Conservation (phyloP, 2,113 vertebrate species). For the Hoplias malabaricus region DNA sequence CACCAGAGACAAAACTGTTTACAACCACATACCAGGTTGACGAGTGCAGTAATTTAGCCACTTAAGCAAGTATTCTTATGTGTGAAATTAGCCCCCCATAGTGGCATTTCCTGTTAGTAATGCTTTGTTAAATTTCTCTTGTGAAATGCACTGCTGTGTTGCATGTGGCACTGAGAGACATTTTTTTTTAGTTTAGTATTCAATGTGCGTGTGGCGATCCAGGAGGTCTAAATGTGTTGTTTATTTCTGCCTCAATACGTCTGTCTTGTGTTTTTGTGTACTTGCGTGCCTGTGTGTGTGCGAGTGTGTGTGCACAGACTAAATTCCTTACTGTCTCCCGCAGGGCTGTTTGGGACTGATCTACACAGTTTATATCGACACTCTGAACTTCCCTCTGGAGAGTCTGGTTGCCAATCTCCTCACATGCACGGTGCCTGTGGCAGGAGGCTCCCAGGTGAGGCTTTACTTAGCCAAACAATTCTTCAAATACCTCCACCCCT, state of each 20-base stretch:
- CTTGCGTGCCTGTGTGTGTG: background rate
- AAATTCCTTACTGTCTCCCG: conserved; percentile 17
- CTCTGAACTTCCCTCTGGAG: conserved; percentile 87
- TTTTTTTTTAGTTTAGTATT: background rate
- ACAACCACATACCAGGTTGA: background rate
- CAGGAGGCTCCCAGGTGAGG: conserved; percentile 93
- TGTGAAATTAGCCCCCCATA: conserved; percentile 6
- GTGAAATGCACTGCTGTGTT: conserved; percentile 11
- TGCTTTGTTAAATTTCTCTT: background rate
- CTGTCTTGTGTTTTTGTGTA: background rate
- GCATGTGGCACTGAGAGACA: background rate
- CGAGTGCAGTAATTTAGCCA: background rate
- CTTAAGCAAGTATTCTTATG: background rate
- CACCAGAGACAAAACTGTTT: conserved; percentile 1
- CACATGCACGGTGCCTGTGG: conserved; percentile 87
- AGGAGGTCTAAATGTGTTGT: background rate
- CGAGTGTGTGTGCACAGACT: background rate
- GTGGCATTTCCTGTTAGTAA: conserved; percentile 28
- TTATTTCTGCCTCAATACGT: conserved; percentile 3
- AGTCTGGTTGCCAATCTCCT: conserved; percentile 89
- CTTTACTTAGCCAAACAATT: conserved; percentile 63
- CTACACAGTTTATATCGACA: conserved; percentile 94
- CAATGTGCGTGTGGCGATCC: background rate
- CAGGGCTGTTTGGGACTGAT: conserved; percentile 95
- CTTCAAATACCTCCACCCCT: conserved; percentile 66